A percentile compares a stretch with the other conserved stretches of the same genome.
phyloP scores from a whole-genome alignment of 2,113 vertebrate species.

The Embiotoca jacksoni region DNA sequence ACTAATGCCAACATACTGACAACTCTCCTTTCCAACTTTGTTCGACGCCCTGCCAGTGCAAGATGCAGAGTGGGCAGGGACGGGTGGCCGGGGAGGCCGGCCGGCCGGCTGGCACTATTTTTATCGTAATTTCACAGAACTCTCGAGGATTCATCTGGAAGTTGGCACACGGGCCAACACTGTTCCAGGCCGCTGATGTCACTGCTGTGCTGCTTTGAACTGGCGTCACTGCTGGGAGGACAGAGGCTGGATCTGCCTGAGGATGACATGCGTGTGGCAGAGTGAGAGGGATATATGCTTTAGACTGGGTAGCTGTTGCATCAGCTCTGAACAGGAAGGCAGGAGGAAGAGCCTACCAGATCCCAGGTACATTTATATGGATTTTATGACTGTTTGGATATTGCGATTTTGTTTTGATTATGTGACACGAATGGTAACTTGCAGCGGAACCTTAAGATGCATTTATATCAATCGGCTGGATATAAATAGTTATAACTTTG shows the following conservation, averaged over 20 bases:
- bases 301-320: constrained; percentile 42
- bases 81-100: constrained; percentile 54
- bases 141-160: constrained; percentile 77
- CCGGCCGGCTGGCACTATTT: constrained; percentile 85
- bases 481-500: neutral
- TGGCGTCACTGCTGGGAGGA: constrained; percentile 56
- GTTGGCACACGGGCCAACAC: constrained; percentile 51
- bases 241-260: constrained; percentile 34
- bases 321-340: constrained; percentile 44
- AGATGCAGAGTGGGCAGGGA: constrained; percentile 57
- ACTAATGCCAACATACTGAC: constrained; percentile 62
- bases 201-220: constrained; percentile 70
- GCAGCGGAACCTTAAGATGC: neutral
- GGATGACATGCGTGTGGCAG: constrained; percentile 35
- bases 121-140: constrained; percentile 92
- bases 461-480: neutral
- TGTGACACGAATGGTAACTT: neutral
- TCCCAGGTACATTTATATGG: constrained; percentile 48
- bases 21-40: constrained; percentile 56
- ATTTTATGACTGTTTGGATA: neutral
- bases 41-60: constrained; percentile 51
- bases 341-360: constrained; percentile 18
- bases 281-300: constrained; percentile 32
- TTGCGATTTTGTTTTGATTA: neutral
- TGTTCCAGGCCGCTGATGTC: constrained; percentile 75